A percentile compares a stretch with the other conserved stretches of the same genome.
phyloP scores from a whole-genome alignment of 2,797 vertebrate species.

The Lagorchestes hirsutus region DNA sequence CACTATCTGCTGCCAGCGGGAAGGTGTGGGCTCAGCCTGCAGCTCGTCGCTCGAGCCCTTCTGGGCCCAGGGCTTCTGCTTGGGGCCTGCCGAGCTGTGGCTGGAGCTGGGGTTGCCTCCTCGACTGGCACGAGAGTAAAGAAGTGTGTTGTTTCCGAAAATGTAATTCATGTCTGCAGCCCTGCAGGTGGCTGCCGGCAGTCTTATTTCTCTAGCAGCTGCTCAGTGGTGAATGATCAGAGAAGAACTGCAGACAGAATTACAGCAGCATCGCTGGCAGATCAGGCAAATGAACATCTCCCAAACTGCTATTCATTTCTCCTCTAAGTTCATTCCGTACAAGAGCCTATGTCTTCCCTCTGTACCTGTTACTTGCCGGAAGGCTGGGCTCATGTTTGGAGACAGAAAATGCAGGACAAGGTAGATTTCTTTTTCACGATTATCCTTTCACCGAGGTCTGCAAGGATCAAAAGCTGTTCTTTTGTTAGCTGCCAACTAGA shows the following conservation, averaged over 20 bases:
- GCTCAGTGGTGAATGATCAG: constrained; percentile 88
- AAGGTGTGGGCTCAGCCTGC: constrained; percentile 87
- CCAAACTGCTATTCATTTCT: constrained; percentile 82
- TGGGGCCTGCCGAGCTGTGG: constrained; percentile 91
- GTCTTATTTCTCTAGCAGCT: constrained; percentile 89
- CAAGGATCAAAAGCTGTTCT: constrained; percentile 83
- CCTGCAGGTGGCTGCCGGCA: constrained; percentile 90
- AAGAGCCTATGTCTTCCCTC: constrained; percentile 74
- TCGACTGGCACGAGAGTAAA: constrained; percentile 93
- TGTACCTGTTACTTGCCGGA: constrained; percentile 82
- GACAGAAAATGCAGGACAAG: constrained; percentile 74
- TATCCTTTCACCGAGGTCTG: constrained; percentile 80
- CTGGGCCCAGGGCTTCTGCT: constrained; percentile 94
- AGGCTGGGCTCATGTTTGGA: constrained; percentile 75
- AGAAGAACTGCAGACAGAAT: constrained; percentile 89
- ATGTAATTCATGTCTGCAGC: constrained; percentile 98
- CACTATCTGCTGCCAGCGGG: constrained; percentile 97
- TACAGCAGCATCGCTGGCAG: constrained; percentile 90
- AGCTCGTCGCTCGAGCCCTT: constrained; percentile 94
- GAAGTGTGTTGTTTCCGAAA: constrained; percentile 97
- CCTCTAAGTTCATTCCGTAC: constrained; percentile 76
- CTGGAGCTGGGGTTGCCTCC: constrained; percentile 88
- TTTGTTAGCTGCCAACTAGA: constrained; percentile 84
- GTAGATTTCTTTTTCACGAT: constrained; percentile 78
- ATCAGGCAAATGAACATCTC: constrained; percentile 85